These are phyloP conservation scores for Montipora sp. DNA, from an alignment of 64 coral and sea anemone genomes.

Conservation along the genomic window DNA sequence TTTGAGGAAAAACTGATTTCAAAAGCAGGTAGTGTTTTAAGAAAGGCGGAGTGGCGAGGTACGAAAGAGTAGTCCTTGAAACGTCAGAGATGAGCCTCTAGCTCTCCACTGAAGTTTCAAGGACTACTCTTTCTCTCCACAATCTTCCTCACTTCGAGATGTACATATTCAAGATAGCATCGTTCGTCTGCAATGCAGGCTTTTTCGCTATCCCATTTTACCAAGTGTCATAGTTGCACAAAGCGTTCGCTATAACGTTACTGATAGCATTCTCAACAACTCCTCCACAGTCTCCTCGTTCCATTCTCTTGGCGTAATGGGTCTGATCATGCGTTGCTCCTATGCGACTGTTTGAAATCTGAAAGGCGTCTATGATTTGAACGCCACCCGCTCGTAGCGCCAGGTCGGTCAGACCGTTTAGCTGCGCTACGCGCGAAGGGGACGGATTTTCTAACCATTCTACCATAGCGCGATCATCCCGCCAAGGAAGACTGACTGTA, in stretches of 20 bases:
- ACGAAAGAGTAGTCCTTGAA: too few relatives aligned
- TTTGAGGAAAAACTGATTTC: too few relatives aligned
- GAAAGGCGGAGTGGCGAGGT: too few relatives aligned
- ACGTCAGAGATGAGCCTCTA: too few relatives aligned
- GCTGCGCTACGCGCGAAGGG: constrained; percentile 77
- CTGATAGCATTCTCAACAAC: constrained; percentile 96
- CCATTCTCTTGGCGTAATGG: constrained; percentile 91
- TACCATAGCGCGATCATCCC: constrained; percentile 82
- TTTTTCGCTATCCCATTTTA: background rate
- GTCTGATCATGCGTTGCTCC: constrained; percentile 92
- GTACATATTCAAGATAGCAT: too few relatives aligned
- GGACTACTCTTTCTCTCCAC: too few relatives aligned
- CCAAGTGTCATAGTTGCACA: constrained; percentile 90
- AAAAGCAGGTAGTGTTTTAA: too few relatives aligned
- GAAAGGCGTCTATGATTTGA: constrained; percentile 94
- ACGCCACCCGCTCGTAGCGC: constrained; percentile 68
- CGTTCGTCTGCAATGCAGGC: background rate
- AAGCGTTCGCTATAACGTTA: constrained; percentile 90
- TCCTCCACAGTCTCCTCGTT: constrained; percentile 84
- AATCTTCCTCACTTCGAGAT: too few relatives aligned
- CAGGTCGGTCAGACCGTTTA: constrained; percentile 73
- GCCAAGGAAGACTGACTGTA: constrained; percentile 91
- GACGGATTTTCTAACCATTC: constrained; percentile 94
- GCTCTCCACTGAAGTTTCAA: too few relatives aligned
- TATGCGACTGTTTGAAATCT: constrained; percentile 95